phyloP scores from a whole-genome alignment of 2,888 invertebrate genomes.

The Ophraella communa region DNA sequence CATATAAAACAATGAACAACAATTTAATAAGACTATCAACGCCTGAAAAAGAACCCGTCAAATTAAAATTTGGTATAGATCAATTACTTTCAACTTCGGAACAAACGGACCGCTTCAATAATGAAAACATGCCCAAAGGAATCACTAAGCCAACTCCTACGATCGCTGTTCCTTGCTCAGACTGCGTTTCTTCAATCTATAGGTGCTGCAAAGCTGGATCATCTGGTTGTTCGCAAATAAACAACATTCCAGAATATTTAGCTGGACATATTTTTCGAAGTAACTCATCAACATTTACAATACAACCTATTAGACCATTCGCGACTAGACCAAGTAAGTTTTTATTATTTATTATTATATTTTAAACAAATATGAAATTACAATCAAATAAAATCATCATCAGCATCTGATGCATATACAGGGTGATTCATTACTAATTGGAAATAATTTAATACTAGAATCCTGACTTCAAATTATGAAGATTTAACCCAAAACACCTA shows the following conservation, averaged over 20 bases:
- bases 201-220: slow-evolving; percentile 64
- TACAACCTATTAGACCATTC: slow-evolving; percentile 58
- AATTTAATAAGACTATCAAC: slow-evolving; percentile 16
- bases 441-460: too few relatives aligned
- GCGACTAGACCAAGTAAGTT: slow-evolving; percentile 54
- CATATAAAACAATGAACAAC: neutral
- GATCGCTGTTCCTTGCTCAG: slow-evolving; percentile 65
- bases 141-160: slow-evolving; percentile 51
- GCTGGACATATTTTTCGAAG: slow-evolving; percentile 34
- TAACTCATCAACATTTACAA: slow-evolving; percentile 44
- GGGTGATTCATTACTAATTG: too few relatives aligned
- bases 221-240: slow-evolving; percentile 33
- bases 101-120: neutral
- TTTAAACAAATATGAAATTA: neutral
- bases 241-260: slow-evolving; percentile 31
- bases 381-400: neutral
- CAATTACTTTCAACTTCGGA: slow-evolving; percentile 64
- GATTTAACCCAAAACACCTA: too few relatives aligned
- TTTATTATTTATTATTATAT: too few relatives aligned
- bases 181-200: slow-evolving; percentile 70
- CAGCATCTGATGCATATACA: too few relatives aligned
- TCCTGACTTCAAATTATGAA: too few relatives aligned
- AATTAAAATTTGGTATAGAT: slow-evolving; percentile 74
- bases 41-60: slow-evolving; percentile 34
- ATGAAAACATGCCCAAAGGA: slow-evolving; percentile 13